A percentile compares a stretch with the other conserved stretches of the same genome.
These are phyloP conservation scores for Brevimyrus niger DNA, from an alignment of 2,113 vertebrate species.

Conservation along the genomic window DNA sequence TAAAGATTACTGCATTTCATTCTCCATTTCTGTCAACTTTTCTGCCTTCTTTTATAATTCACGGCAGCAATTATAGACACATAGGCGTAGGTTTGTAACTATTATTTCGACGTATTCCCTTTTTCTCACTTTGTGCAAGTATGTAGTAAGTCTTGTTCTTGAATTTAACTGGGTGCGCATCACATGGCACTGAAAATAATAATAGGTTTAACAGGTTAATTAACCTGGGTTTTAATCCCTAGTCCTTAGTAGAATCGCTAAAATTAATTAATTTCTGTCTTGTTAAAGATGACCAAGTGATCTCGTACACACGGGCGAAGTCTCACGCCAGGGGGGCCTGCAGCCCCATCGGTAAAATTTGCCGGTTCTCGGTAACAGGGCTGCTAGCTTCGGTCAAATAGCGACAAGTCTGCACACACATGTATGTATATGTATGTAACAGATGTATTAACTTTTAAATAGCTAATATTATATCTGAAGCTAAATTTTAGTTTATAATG, in stretches of 20 bases:
- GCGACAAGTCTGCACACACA: not conserved
- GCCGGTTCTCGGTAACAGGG: not conserved
- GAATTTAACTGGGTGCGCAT: not conserved
- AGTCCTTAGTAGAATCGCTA: not conserved
- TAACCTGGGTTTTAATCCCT: not conserved
- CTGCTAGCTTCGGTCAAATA: not conserved
- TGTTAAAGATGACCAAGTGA: not conserved
- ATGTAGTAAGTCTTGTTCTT: not conserved
- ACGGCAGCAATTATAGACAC: no score
- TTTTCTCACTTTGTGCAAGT: not conserved
- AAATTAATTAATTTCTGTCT: not conserved
- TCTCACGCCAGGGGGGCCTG: not conserved
- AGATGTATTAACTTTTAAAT: not conserved
- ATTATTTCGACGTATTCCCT: not conserved
- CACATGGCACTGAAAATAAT: not conserved
- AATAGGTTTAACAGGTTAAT: not conserved
- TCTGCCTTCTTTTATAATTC: no score
- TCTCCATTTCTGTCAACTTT: not conserved
- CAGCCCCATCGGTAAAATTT: not conserved
- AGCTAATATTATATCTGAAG: not conserved
- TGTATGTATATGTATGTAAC: not conserved
- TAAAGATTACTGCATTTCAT: not conserved
- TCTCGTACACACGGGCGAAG: not conserved
- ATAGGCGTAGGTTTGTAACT: not conserved
- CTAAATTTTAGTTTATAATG: not conserved